Conservation (phyloP, 92 coral and sea anemone species). For the Parazoanthus darwini region DNA sequence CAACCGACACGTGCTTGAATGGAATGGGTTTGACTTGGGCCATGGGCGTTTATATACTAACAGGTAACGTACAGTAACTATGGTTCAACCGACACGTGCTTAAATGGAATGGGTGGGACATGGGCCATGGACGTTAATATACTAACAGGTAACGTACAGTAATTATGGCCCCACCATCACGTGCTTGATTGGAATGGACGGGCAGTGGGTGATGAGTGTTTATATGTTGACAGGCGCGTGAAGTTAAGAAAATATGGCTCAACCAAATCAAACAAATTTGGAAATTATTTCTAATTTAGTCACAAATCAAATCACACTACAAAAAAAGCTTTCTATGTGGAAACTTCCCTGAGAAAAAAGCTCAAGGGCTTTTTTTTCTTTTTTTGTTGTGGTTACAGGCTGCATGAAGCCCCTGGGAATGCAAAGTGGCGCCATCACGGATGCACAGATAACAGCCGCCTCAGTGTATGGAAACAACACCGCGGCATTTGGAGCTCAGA, state of each 20-base stretch:
- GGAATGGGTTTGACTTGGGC: neutral
- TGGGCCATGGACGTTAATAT: too few relatives aligned
- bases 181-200: too few relatives aligned
- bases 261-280: neutral
- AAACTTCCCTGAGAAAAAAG: neutral
- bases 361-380: neutral
- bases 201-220: neutral
- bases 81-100: too few relatives aligned
- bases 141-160: too few relatives aligned
- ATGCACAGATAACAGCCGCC: conserved; percentile 58
- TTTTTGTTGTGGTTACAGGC: conserved; percentile 39
- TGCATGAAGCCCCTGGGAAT: conserved; percentile 79
- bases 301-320: neutral
- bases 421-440: conserved; percentile 57
- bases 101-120: too few relatives aligned
- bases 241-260: neutral
- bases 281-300: neutral
- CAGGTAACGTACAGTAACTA: too few relatives aligned
- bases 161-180: too few relatives aligned
- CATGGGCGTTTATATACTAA: too few relatives aligned
- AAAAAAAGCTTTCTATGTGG: neutral
- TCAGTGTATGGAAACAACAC: conserved; percentile 54
- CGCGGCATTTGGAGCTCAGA: conserved; percentile 56
- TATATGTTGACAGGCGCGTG: neutral
- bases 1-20: neutral